Conservation (phyloP, 2,797 vertebrate species). For the Cossypha niveicapilla region DNA sequence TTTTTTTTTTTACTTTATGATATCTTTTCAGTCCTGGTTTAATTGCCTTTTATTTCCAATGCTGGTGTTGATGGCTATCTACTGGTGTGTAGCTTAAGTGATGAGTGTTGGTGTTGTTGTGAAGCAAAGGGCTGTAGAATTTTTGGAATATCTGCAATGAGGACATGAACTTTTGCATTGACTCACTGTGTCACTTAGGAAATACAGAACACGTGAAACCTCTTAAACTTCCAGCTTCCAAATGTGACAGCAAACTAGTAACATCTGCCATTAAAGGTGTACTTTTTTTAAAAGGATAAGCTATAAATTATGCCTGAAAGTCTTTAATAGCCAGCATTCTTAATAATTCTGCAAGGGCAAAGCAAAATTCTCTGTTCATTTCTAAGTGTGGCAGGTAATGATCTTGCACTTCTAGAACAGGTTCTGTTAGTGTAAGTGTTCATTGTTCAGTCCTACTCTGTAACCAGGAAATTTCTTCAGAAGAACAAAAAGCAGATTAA, state of each 20-base stretch:
- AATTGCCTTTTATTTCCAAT: background rate
- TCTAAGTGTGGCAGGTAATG: background rate
- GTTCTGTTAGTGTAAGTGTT: background rate
- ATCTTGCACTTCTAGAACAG: background rate
- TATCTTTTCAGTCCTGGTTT: background rate
- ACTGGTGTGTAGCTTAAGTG: background rate
- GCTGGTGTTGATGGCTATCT: background rate
- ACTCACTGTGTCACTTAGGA: background rate
- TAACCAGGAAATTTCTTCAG: background rate
- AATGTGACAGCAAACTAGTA: background rate
- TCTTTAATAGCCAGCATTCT: background rate
- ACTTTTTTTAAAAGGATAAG: background rate
- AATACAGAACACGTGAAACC: background rate
- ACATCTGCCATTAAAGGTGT: background rate
- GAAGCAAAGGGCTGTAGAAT: background rate
- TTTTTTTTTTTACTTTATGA: background rate
- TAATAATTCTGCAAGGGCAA: background rate
- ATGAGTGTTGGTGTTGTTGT: background rate
- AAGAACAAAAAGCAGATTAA: background rate
- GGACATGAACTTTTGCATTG: background rate
- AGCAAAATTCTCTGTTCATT: background rate
- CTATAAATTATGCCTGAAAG: background rate
- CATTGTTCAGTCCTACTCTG: background rate
- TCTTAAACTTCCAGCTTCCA: background rate
- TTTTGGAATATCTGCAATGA: background rate